Conservation (phyloP, 2,888 invertebrate species). For the Psylliodes chrysocephalus region DNA sequence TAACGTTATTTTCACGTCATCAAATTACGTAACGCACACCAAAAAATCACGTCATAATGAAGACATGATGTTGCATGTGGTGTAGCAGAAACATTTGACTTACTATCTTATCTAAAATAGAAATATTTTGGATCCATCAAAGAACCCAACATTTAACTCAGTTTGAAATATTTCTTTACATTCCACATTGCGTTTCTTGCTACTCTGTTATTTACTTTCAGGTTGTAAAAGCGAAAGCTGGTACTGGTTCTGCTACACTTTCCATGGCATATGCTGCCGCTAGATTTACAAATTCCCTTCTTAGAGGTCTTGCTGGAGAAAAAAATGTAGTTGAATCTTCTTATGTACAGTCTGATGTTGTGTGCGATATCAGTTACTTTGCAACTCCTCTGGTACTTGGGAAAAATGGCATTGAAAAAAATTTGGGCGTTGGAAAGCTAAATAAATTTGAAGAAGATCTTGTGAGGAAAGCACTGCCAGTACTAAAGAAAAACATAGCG, state of each 20-base stretch:
- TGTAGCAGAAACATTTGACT: too few species aligned
- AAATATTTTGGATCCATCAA: too few species aligned
- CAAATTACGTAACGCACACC: too few species aligned
- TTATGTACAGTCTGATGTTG: constrained; percentile 88
- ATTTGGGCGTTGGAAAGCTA: constrained; percentile 90
- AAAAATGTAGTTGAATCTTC: constrained; percentile 91
- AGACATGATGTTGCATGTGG: too few species aligned
- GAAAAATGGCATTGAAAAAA: constrained; percentile 90
- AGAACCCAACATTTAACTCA: too few species aligned
- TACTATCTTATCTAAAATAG: too few species aligned
- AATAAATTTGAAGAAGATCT: constrained; percentile 84
- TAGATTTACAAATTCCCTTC: constrained; percentile 84
- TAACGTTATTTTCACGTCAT: too few species aligned
- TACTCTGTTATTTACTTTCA: constrained; percentile 35
- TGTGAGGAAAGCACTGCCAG: constrained; percentile 85
- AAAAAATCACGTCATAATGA: too few species aligned
- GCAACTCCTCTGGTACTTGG: constrained; percentile 89
- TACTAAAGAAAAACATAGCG: constrained; percentile 3
- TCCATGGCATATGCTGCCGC: constrained; percentile 99
- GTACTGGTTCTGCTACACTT: constrained; percentile 97
- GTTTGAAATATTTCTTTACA: too few species aligned
- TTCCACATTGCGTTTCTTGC: too few species aligned
- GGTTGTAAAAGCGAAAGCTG: constrained; percentile 97
- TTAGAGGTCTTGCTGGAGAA: constrained; percentile 88
- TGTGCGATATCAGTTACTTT: constrained; percentile 93